A percentile compares a stretch with the other conserved stretches of the same genome.
Evolutionary conservation across 30 jellyfish, hydroid and myxozoan species (phyloP).

Genomic region (Sanderia malayensis): DNA sequence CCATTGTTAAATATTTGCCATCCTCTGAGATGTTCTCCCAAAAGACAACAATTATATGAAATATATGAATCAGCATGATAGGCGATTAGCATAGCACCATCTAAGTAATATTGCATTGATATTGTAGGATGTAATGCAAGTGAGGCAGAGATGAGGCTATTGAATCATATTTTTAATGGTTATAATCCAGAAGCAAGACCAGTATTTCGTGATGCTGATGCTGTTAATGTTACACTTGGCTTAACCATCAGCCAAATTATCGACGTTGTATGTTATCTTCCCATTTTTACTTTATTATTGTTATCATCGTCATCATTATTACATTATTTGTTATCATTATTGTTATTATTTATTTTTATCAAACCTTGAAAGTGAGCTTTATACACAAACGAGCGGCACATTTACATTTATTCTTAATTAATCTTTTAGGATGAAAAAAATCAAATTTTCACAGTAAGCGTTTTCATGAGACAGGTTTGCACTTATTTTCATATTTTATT

Average conservation of each 20-base stretch:
- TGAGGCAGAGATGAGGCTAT: slow-evolving; percentile 39
- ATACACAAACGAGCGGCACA: too few species aligned
- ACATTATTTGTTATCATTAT: too few species aligned
- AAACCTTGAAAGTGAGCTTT: too few species aligned
- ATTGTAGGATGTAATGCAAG: slow-evolving; percentile 30
- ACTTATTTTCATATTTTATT: not conserved
- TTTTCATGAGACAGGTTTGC: slow-evolving; percentile 67
- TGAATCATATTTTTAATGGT: slow-evolving; percentile 24
- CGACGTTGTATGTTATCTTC: slow-evolving; percentile 53
- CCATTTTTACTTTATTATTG: not conserved
- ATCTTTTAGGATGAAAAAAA: slow-evolving; percentile 62
- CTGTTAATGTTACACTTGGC: slow-evolving; percentile 77
- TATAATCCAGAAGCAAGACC: slow-evolving; percentile 79
- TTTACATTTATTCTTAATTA: not conserved
- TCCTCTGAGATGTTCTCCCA: too few species aligned
- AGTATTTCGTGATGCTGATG: slow-evolving; percentile 57
- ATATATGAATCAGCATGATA: too few species aligned
- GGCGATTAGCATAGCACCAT: too few species aligned
- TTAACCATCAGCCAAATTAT: slow-evolving; percentile 67
- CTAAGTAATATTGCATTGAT: too few species aligned
- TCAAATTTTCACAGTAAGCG: slow-evolving; percentile 71
- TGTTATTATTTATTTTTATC: too few species aligned
- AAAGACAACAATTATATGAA: too few species aligned
- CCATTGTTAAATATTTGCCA: too few species aligned
- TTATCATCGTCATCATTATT: too few species aligned